Evolutionary conservation across 2,888 invertebrate species (phyloP), one percentile per base, ranked within the genome.

Genomic region (Noctua janthe): DNA sequence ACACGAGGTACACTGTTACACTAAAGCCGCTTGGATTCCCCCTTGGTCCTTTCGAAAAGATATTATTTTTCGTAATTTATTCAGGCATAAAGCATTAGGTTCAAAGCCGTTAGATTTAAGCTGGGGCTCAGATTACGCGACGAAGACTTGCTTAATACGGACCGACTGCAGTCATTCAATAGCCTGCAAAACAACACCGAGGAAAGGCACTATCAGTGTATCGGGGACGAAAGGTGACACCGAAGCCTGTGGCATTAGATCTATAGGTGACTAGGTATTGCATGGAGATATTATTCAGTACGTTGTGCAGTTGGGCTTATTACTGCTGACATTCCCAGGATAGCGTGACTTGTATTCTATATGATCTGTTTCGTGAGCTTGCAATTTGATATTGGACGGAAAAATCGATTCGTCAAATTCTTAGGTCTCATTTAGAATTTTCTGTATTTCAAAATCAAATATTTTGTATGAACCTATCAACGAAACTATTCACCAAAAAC

Each of bases 141-240:
- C 92, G 94, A 92, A 93, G 94, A 94, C 95, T 96, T 96, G 95
- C 95, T 95, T 95, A 95, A 96, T 95, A 93, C 94, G 93, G 90
- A 92, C 90, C 88, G 95, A 95, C 95, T 94, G 94, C 91, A 95
- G 95, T 94, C 94, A 96, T 95, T 95, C 94, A 95, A 96, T 97
- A 96, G 95, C 94, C 93, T 95, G 95, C 95, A 94, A 95, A 95
- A 93, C 92, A 93, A 95, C 93, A 95, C 95, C 94, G 91, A 94
- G 95, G 95, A 96, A 96, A 96, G 93, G 94, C 94, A 92, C 92
- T 94, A 96, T 95, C 94, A 94, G 92, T 94, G 94, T 94, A 96
- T 95, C 94, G 94, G 92, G 94, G 94, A 94, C 94, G 97, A 94
- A 96, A 97, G 94, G 94, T 93, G 96, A 97, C 95, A 96, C 97